phyloP scores from a whole-genome alignment of 2,113 vertebrate genomes.

The Antigone vipio region DNA sequence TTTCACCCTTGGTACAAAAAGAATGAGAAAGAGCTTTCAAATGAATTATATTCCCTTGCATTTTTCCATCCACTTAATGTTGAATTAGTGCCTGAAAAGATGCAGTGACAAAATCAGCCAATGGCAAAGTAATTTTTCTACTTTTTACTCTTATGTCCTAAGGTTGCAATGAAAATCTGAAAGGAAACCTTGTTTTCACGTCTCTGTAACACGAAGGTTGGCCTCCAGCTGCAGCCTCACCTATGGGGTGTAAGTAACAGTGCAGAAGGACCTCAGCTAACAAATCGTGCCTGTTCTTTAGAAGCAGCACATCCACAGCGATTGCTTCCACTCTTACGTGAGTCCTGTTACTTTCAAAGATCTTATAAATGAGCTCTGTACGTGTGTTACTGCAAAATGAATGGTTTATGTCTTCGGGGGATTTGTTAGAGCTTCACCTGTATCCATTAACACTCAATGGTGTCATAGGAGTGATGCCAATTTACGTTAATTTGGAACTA shows the following conservation, averaged over 20 bases:
- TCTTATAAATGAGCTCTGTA: not conserved
- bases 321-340: accelerated
- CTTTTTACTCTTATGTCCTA: not conserved
- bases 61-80: not conserved
- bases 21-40: not conserved
- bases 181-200: not conserved
- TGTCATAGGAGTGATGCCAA: not conserved
- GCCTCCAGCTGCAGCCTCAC: not conserved
- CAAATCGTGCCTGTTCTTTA: not conserved
- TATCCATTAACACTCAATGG: not conserved
- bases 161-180: not conserved
- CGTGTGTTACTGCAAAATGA: not conserved
- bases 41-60: accelerated
- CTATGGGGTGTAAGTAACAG: accelerated
- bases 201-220: not conserved
- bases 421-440: not conserved
- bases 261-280: not conserved
- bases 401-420: not conserved
- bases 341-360: not conserved
- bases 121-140: not conserved
- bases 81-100: not conserved
- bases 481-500: not conserved
- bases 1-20: not conserved
- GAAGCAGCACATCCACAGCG: not conserved
- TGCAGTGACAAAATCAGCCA: not conserved